These are phyloP conservation scores for Euwallacea similis DNA, from an alignment of 1,140 invertebrate genomes.

Conservation along the genomic window DNA sequence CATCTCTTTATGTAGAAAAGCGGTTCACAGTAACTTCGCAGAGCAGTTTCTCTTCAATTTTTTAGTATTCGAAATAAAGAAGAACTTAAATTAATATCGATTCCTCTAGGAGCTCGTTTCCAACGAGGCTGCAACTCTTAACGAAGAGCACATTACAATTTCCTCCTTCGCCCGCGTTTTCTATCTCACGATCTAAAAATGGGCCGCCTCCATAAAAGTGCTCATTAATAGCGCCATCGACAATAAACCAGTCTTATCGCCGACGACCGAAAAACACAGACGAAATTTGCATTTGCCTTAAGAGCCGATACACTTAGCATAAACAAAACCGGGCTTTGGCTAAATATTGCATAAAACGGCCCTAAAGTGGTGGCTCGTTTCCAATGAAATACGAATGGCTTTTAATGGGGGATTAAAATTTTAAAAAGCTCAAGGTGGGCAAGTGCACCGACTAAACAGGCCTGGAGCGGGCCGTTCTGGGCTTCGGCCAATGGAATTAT, in stretches of 20 bases:
- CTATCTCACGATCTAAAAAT: not conserved
- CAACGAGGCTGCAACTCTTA: too few species aligned
- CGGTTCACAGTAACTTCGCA: too few species aligned
- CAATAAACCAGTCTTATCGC: not conserved
- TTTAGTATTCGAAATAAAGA: too few species aligned
- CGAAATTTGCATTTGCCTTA: not conserved
- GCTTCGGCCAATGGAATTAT: slow-evolving; percentile 11
- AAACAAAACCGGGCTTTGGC: slow-evolving; percentile 23
- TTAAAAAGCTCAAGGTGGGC: slow-evolving; percentile 22
- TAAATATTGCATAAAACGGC: slow-evolving; percentile 22
- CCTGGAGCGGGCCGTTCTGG: slow-evolving; percentile 1
- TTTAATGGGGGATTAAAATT: slow-evolving; percentile 30
- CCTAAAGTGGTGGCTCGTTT: slow-evolving; percentile 9
- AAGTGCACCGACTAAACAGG: not conserved
- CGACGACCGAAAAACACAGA: not conserved
- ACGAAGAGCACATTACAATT: too few species aligned
- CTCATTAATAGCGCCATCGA: not conserved
- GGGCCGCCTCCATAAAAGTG: not conserved
- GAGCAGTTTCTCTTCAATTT: too few species aligned
- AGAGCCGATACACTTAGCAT: slow-evolving; percentile 23
- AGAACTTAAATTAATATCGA: too few species aligned
- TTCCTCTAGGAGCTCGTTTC: too few species aligned
- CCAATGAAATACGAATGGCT: slow-evolving; percentile 29
- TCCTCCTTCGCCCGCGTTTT: too few species aligned
- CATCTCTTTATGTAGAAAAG: too few species aligned